phyloP scores from a whole-genome alignment of 2,888 invertebrate species.

The Andrena minutula region DNA sequence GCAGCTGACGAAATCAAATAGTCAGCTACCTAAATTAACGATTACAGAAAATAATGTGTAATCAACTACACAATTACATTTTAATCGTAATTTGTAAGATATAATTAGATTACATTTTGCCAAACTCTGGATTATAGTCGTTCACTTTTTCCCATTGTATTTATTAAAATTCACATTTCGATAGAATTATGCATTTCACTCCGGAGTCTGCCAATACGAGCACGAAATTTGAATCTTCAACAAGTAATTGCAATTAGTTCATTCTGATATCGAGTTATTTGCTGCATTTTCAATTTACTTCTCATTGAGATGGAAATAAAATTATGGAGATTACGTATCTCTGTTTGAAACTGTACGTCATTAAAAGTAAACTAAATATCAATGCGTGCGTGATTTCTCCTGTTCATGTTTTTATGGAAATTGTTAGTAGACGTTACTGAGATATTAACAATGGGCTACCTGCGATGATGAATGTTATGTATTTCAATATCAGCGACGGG shows the following conservation, averaged over 20 bases:
- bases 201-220: not conserved
- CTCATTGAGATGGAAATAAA: not conserved
- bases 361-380: not conserved
- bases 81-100: no score
- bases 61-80: no score
- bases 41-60: no score
- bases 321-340: not conserved
- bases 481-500: no score
- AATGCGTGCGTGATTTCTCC: not conserved
- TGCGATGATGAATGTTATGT: no score
- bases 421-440: no score
- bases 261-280: constrained; percentile 15
- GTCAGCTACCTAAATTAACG: no score
- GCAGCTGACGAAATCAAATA: no score
- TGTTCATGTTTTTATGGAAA: constrained; percentile 5
- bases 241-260: constrained; percentile 10
- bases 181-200: not conserved
- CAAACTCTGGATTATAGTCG: no score
- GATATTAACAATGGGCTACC: no score
- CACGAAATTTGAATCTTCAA: not conserved
- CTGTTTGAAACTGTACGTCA: not conserved
- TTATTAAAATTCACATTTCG: not conserved
- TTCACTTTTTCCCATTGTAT: no score
- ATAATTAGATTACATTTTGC: no score
- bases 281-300: constrained; percentile 16